Base-by-base conservation (phyloP, 2,113 vertebrate species). In the Lepisosteus oculatus region DNA sequence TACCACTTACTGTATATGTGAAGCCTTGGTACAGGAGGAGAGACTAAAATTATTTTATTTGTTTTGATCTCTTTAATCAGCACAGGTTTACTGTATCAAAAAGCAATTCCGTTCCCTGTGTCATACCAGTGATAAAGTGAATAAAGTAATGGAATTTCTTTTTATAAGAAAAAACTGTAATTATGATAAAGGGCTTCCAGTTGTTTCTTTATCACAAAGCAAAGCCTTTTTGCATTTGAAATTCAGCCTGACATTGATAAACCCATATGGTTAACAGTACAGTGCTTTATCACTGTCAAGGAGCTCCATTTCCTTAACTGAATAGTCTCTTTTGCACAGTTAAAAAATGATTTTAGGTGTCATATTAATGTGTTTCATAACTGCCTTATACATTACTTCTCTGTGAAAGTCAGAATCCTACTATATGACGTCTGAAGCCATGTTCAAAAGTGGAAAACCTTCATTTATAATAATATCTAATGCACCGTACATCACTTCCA, bases 151-250 rank as follows among this genome's bases (percentile, higher is more conserved):
- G 79, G 85, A 90, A 90, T 82, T 29, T 84, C 83, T 90, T 91
- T 92, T 88, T 90, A 80, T 59, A 88, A 90, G 88, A 86, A 85
- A 87, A 87, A 91, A 91, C 89, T 87, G 85, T 90, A 92, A 91
- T 91, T 92, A 90, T 91, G 90, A 92, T 91, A 91, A 92, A 92
- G 86, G 82, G 81, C 86, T 90, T 86, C 87, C 80, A 87, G 88
- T 83, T 90, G 89, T 89, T 87, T 86, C 88, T 88, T 91, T 92
- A 92, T 92, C 90, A 44, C 81, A 63, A 84, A 67, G 83, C 87
- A 80, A 81, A 86, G 89, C 84, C 85, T 84, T 89, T 89, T 83
- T 88, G 88, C 89, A 88, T 83, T 85, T 86, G 83, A 85, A 88
- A 87, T 88, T 83, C 78, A 85, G 78, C 73, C 78, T 85, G 90